phyloP scores from a whole-genome alignment of 2,888 invertebrate species.

The Ornithoptera priamus region DNA sequence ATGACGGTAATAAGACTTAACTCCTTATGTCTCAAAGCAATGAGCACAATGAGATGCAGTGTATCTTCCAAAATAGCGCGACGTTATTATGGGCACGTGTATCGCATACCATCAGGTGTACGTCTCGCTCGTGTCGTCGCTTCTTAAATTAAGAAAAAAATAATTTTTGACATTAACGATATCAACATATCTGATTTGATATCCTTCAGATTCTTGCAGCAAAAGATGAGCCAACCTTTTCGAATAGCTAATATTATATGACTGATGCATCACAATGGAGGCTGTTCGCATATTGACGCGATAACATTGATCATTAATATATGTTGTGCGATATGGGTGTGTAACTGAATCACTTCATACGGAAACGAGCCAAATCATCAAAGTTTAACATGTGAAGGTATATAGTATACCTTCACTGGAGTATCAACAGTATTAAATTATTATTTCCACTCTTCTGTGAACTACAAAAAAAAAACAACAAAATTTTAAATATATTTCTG shows the following conservation, averaged over 20 bases:
- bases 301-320: slow-evolving; percentile 22
- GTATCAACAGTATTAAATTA: background rate
- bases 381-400: background rate
- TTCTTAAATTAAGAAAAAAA: no score
- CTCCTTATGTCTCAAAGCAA: no score
- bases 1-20: no score
- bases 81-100: no score
- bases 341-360: background rate
- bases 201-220: slow-evolving; percentile 10
- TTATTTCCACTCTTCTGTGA: background rate
- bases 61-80: no score
- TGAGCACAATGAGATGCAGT: no score
- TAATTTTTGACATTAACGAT: background rate
- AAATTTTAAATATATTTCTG: background rate
- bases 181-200: slow-evolving; percentile 12
- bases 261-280: background rate
- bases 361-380: background rate
- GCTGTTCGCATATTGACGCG: background rate
- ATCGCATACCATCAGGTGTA: no score
- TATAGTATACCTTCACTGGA: background rate
- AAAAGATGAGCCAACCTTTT: slow-evolving; percentile 6
- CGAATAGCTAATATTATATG: background rate
- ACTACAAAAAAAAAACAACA: background rate
- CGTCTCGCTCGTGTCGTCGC: no score
- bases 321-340: background rate